These are phyloP conservation scores for Antheraea assamensis DNA, from an alignment of 2,888 invertebrate species.

Conservation along the genomic window DNA sequence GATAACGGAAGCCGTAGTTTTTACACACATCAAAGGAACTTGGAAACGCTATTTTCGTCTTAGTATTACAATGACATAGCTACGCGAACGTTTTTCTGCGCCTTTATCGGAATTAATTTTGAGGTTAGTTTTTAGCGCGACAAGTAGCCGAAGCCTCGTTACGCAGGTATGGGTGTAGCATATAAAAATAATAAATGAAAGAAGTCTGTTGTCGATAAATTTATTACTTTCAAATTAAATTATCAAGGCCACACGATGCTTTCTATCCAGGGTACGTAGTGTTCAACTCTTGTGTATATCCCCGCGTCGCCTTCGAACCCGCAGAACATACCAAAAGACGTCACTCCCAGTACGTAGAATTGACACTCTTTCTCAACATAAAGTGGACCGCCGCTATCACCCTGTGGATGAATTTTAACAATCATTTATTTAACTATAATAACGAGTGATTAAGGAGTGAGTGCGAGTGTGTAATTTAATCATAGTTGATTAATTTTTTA, in stretches of 20 bases:
- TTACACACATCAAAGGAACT: too few species aligned
- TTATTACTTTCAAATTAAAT: not conserved
- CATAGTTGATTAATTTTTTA: too few species aligned
- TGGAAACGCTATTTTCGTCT: too few species aligned
- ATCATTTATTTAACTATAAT: not conserved
- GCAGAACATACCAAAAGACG: conserved; percentile 31
- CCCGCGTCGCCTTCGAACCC: conserved; percentile 25
- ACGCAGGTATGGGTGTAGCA: not conserved
- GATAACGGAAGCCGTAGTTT: too few species aligned
- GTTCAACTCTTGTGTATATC: conserved; percentile 31
- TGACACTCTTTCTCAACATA: conserved; percentile 23
- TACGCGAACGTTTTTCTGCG: too few species aligned
- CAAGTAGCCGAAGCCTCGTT: too few species aligned
- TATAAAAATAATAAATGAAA: not conserved
- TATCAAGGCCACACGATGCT: conserved; percentile 33
- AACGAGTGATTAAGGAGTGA: not conserved
- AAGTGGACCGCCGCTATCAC: conserved; percentile 29
- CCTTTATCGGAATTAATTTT: too few species aligned
- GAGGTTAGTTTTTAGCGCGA: too few species aligned
- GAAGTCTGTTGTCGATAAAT: not conserved
- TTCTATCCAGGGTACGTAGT: conserved; percentile 37
- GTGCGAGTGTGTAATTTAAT: too few species aligned
- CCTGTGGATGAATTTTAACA: conserved; percentile 20
- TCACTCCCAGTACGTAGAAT: conserved; percentile 29
- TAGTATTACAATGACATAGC: too few species aligned